Base-by-base conservation (phyloP, 2,113 vertebrate species). In the Romanogobio albipinnatus region DNA sequence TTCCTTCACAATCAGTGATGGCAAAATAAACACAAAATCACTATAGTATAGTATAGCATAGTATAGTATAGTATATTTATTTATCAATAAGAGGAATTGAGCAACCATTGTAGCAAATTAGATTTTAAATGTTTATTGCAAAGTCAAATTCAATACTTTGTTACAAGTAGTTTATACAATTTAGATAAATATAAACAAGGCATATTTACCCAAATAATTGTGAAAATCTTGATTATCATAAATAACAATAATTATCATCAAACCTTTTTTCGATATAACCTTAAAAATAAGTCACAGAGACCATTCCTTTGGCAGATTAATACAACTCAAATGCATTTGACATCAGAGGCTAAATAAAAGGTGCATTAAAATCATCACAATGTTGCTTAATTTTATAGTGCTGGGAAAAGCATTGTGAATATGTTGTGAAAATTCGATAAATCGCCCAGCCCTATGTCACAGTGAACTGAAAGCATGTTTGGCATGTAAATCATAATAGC, bases 401-500 rank as follows among this genome's bases (percentile, higher is more conserved):
- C 33, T 33, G 5, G 8, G 33, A 39, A 49, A 26, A 29, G 73
- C 47, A 10, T 33, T 10, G 45, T 26, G 73, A 75, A 49, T 29
- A 51, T 53, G 24, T 73, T 47, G 39, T 45, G 22, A 73, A 73
- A 45, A 14, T 73, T 7, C 24, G 4, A 76, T 76, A 76, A 82
- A 84, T 59, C 17, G 82, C 88, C 73, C 24, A 53, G 33, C 71
- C 64, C 81, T 86, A 66, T 76, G 26, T 86, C 77, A 79, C 26
- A 45, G 64, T 56, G 76, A 71, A 45, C 71, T 36, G 10, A 87
- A 87, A 76, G 51, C 79, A 87, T 81, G 85, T 81, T 85, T 68
- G 85, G 77, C 82, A 86, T 61, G 68, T 84, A 6, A 58, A 26
- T 59, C 49, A 86, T 75, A 88, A 86, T 78, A 17, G 80, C 68